Evolutionary conservation across 92 coral and sea anemone genomes (phyloP), one percentile per base, ranked within the genome.

Genomic region (Meandrina meandrites): DNA sequence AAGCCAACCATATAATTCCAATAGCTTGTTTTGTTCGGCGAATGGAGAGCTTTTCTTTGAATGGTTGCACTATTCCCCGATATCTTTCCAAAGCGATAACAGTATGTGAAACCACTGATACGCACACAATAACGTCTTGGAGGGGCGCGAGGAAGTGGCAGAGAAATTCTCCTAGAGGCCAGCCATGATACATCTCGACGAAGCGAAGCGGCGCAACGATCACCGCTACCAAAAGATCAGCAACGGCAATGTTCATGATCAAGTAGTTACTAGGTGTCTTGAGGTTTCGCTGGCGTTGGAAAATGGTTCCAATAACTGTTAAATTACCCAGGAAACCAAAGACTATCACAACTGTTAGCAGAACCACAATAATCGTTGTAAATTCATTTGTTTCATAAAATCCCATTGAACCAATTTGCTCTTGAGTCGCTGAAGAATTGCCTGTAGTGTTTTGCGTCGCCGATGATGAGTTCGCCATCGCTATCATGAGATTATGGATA

Each of bases 51-150:
- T 87, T 89, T 27, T 86, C 86, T 51, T 92, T 92, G 53, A 92
- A 92, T 4, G 94, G 94, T 40, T 60, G 42, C 13, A 92, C 86
- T 78, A 92, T 92, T 3, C 89, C 92, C 0, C 94, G 92, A 80
- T 92, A 92, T 79, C 94, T 86, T 57, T 94, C 98, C 37, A 94
- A 72, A 17, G 98, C 95, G 24, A 94, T 94, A 18, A 91, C 94
- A 4, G 98, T 94, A 83, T 91, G 94, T 5, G 91, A 79, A n/a
- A 92, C 76, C 17, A 93, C 98, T 12, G 98, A 92, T 28, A 90
- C 94, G 22, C 92, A 82, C 1, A 89, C 94, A 35, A 94, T 74
- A 42, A 89, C 92, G 50, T 94, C 98, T 71, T 94, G 98, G 5
- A 94, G 48, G 12, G 98, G 90, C 21, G 92, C 94, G 21, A 94